A percentile compares a stretch with the other conserved stretches of the same genome.
Conservation (phyloP, 2,113 vertebrate species). For the Micronycteris hirsuta region DNA sequence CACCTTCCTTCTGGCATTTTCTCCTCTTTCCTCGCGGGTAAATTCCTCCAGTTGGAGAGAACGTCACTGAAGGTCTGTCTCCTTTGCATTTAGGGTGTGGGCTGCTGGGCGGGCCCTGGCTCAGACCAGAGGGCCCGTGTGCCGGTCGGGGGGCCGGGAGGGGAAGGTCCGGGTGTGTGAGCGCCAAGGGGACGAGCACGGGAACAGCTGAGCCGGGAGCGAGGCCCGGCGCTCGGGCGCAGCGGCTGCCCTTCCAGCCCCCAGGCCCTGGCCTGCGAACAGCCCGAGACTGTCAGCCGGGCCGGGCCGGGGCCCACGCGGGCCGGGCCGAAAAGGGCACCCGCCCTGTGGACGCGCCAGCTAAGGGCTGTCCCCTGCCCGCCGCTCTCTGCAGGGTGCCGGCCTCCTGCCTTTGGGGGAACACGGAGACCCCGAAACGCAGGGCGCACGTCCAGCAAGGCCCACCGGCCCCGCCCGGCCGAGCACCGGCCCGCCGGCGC, state of each 20-base stretch:
- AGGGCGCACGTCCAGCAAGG: not conserved
- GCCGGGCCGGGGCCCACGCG: rapidly evolving
- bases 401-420: not conserved
- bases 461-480: rapidly evolving
- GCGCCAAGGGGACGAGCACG: rapidly evolving
- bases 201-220: no score
- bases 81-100: not conserved
- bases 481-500: conserved; percentile 54
- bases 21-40: not conserved
- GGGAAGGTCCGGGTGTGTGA: not conserved
- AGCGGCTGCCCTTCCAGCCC: no score
- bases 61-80: not conserved
- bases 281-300: not conserved
- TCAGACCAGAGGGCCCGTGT: not conserved
- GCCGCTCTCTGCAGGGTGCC: no score
- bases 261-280: not conserved
- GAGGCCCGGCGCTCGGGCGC: not conserved
- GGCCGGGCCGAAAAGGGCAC: rapidly evolving
- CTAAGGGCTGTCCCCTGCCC: no score
- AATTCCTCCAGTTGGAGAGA: rapidly evolving
- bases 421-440: not conserved
- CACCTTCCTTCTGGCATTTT: not conserved
- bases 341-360: not conserved
- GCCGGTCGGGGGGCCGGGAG: not conserved
- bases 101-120: no score